Evolutionary conservation across 2,113 vertebrate species (phyloP), one percentile per base, ranked within the genome.

Genomic region (Sylvilagus bachmani): DNA sequence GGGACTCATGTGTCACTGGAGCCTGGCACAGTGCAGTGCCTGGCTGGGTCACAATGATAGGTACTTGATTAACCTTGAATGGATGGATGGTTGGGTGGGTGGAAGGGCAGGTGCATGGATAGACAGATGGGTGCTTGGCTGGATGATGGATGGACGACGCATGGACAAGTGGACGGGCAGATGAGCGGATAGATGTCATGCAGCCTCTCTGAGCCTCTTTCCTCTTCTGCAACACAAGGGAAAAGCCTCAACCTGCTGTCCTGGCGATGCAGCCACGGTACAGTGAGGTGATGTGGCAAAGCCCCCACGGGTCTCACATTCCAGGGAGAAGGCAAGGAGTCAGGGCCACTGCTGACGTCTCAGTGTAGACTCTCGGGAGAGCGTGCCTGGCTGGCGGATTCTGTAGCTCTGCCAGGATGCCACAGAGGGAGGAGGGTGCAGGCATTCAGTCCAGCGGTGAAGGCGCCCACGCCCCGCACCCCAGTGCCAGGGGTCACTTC

Each of bases 221-320:
- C 70, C 70, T 88, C 33, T 79, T 93, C 69, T 75, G 73, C 12
- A 78, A 86, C 91, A 33, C 24, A 3, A 49, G 17, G 24, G 6
- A 87, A 64, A 80, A n/a, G n/a, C n/a, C n/a, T n/a, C n/a, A 89
- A 17, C 69, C 64, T 93, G 80, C 58, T 22, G 27, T 93, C 89
- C 58, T 17, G 29, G 25, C 8, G 31, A 66, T 69, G 11, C 31
- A 49, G 9, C 86, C 49, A 61, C 19, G 27, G 67, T 82, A 86
- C 78, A 96, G 55, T 70, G 53, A 90, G 71, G 69, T 58, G 31
- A 80, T 29, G 24, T 22, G 24, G 58, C 38, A 64, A 82, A 58
- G 27, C 49, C 55, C 51, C 61, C n/a, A 75, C 33, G 61, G 7
- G 64, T n/a, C 67, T 86, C 77, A n/a, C 38, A 31, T 92, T 89